Evolutionary conservation across 2,113 vertebrate species (phyloP), one percentile per base, ranked within the genome.

Genomic region (Callipepla squamata): DNA sequence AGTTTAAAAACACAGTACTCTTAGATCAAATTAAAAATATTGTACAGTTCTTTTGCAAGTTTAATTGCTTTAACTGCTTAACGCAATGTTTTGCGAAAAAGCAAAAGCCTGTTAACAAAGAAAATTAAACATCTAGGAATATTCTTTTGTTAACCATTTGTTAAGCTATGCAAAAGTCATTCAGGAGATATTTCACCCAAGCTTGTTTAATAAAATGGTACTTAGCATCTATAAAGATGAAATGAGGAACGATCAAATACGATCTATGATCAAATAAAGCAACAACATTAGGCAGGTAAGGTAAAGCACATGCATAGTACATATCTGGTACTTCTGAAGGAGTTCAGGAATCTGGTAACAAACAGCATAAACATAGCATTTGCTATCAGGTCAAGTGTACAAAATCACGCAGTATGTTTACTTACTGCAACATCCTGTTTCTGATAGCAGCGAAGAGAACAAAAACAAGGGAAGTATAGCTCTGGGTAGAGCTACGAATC

Each of bases 221-320:
- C 2, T 48, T 7, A 18, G 5, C 11, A 48, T 69, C 17, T 58
- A 63, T 20, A 19, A 88, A 70, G 14, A 74, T 3, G 3, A 75
- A 84, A 62, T 9, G 58, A 79, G 32, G 28, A 75, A 74, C 11
- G 15, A 53, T 30, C 26, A 53, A 30, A 17, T 44, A 44, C 15
- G 5, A 44, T 44, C 44, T 16, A 44, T 17, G 15, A 89, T 68
- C 2, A 65, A 82, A 59, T 40, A 76, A 81, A 90, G 67, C 16
- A 47, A 13, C 13, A 0, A 0, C 4, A 20, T 70, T 53, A 26
- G 17, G n/a, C 38, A 90, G 23, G 3, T 40, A 53, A 45, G 9
- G 47, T 17, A 59, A 47, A 89, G 36, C 63, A 65, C 7, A 69
- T 5, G 21, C 1, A 3, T 4, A 63, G 45, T 18, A 63, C 10